Percentiles rank a stretch among this genome's conserved stretches.
Evolutionary conservation across 2,113 vertebrate species (phyloP).

Genomic region (Morone saxatilis): DNA sequence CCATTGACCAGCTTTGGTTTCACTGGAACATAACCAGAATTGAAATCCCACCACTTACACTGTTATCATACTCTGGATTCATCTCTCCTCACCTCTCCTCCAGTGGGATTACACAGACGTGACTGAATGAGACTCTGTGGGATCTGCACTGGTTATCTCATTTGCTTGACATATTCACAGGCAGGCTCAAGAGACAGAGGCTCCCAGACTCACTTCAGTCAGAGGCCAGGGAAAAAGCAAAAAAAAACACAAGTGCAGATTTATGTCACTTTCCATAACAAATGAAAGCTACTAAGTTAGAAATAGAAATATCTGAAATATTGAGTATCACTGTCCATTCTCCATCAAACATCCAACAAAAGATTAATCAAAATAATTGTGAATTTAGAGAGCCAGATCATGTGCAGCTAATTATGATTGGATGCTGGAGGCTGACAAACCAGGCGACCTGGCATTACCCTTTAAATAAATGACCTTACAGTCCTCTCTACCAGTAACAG

Average conservation of each 20-base stretch:
- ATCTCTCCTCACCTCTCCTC: slow-evolving; percentile 32
- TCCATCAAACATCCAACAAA: not conserved
- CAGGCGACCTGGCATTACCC: not conserved
- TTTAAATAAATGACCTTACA: not conserved
- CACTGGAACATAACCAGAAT: slow-evolving; percentile 31
- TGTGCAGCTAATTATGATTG: not conserved
- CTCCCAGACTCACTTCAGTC: slow-evolving; percentile 16
- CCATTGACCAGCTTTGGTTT: slow-evolving; percentile 32
- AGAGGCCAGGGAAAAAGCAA: not conserved
- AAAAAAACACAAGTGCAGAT: not conserved
- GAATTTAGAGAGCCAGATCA: not conserved
- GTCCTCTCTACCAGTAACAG: not conserved
- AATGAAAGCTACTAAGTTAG: not conserved
- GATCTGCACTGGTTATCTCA: slow-evolving; percentile 66
- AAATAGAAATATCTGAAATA: not conserved
- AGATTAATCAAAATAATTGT: not conserved
- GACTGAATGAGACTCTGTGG: slow-evolving; percentile 55
- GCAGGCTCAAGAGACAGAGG: slow-evolving; percentile 21
- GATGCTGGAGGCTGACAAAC: not conserved
- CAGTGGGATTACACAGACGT: slow-evolving; percentile 65
- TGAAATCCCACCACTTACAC: slow-evolving; percentile 48
- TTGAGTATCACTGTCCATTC: not conserved
- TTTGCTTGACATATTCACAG: slow-evolving; percentile 62
- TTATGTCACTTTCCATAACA: not conserved
- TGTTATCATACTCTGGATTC: slow-evolving; percentile 19